phyloP scores from a whole-genome alignment of 2,888 invertebrate genomes.

The Tetropium fuscum region DNA sequence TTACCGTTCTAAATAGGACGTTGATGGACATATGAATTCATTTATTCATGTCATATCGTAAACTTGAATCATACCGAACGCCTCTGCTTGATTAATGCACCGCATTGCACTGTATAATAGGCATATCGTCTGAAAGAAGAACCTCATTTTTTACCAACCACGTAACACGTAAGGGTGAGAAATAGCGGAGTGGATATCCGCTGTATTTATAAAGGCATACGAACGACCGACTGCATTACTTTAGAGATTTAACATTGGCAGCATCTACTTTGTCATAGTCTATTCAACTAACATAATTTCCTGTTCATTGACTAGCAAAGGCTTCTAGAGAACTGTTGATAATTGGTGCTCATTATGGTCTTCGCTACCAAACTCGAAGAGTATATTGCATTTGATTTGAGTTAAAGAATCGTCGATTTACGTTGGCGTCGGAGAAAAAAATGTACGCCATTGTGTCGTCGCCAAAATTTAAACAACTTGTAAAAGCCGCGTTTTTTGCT shows the following conservation, averaged over 20 bases:
- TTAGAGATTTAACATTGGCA: not conserved
- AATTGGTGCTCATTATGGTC: too few relatives aligned
- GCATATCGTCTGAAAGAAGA: not conserved
- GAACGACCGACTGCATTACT: slow-evolving; percentile 5
- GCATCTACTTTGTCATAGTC: slow-evolving; percentile 10
- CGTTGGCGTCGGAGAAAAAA: too few relatives aligned
- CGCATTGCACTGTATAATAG: slow-evolving; percentile 2
- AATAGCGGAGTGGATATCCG: slow-evolving; percentile 13
- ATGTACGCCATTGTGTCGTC: too few relatives aligned
- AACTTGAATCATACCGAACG: not conserved
- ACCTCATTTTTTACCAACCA: not conserved
- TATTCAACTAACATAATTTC: slow-evolving; percentile 4
- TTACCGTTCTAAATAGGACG: too few relatives aligned
- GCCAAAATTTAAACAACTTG: too few relatives aligned
- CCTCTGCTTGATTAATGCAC: slow-evolving; percentile 13
- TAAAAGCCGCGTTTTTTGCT: too few relatives aligned
- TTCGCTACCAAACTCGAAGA: too few relatives aligned
- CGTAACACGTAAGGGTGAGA: slow-evolving; percentile 6
- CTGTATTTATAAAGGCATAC: slow-evolving; percentile 7
- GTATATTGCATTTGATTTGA: too few relatives aligned
- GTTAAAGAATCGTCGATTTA: too few relatives aligned
- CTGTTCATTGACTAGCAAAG: not conserved
- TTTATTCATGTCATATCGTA: too few relatives aligned
- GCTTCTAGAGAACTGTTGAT: not conserved
- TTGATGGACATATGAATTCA: too few relatives aligned